Evolutionary conservation across 2,797 vertebrate genomes (phyloP), one percentile per base, ranked within the genome.

Genomic region (Ceyx erithaca): DNA sequence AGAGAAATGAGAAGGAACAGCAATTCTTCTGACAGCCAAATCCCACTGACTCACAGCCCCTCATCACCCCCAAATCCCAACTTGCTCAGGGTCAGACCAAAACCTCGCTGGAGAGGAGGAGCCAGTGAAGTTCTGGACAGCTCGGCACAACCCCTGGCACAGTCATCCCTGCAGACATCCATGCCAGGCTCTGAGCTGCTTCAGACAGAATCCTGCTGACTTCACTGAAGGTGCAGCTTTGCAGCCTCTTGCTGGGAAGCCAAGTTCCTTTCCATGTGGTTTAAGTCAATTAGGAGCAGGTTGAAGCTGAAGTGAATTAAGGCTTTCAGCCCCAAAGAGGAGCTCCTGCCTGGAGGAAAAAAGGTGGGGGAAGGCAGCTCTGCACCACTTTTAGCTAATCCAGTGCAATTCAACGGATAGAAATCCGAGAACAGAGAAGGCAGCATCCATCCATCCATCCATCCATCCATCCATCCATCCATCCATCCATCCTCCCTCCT

Each of bases 241-340:
- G 81, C 86, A 96, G 86, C 70, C 48, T 4, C 86, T 91, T 82
- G 93, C 83, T 92, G 84, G 55, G 80, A 86, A 93, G 80, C 75
- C 0, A 26, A 91, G 85, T 72, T 90, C 81, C 78, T 92, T 87
- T 96, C 93, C 46, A 46, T 78, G 86, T 57, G 81, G 81, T 61
- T 90, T 89, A 95, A 92, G 94, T 96, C 95, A 92, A 87, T 94
- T 90, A 96, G 84, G 81, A 95, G 84, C 93, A 95, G 94, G 89
- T 89, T 94, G 93, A 90, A 93, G 86, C 92, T 91, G 85, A 95
- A 96, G 88, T 85, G 93, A 96, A 95, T 94, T 90, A 96, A 96
- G 66, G 81, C 72, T 0, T 90, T 92, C 86, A 89, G 58, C 86
- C 88, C 89, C 62, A 69, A 92, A 85, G 37, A 77, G 40, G 57